phyloP scores from a whole-genome alignment of 2,888 invertebrate genomes.

The Erpobdella octoculata region DNA sequence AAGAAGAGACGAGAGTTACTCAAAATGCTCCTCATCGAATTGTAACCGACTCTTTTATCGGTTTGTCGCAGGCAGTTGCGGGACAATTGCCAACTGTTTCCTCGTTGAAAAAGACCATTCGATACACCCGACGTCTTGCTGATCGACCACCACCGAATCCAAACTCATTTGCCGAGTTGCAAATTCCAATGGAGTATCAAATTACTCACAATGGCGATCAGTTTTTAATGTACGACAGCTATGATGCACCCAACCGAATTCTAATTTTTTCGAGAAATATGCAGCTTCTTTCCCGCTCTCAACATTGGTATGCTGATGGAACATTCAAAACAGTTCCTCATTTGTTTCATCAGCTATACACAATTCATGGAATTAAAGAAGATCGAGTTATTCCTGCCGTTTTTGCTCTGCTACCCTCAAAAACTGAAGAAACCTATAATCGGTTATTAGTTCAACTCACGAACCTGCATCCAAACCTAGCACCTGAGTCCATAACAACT shows the following conservation, averaged over 20 bases:
- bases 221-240: conserved; percentile 11
- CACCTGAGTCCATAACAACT: neutral
- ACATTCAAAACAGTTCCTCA: conserved; percentile 1
- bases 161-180: neutral
- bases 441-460: neutral
- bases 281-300: neutral
- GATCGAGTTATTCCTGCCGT: neutral
- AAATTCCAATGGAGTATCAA: neutral
- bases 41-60: neutral
- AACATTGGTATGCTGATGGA: neutral
- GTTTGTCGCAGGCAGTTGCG: neutral
- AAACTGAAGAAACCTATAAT: conserved; percentile 12
- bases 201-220: neutral
- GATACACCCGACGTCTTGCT: conserved; percentile 3
- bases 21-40: neutral
- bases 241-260: neutral
- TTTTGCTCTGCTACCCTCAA: conserved; percentile 5
- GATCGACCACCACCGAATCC: neutral
- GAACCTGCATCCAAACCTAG: neutral
- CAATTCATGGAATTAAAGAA: neutral
- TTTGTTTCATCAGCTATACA: neutral
- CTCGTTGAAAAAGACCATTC: conserved; percentile 3
- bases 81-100: neutral
- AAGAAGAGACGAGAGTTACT: neutral
- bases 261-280: conserved; percentile 11